Evolutionary conservation across 1,140 invertebrate species (phyloP).

Genomic region (Megalonaias nervosa): DNA sequence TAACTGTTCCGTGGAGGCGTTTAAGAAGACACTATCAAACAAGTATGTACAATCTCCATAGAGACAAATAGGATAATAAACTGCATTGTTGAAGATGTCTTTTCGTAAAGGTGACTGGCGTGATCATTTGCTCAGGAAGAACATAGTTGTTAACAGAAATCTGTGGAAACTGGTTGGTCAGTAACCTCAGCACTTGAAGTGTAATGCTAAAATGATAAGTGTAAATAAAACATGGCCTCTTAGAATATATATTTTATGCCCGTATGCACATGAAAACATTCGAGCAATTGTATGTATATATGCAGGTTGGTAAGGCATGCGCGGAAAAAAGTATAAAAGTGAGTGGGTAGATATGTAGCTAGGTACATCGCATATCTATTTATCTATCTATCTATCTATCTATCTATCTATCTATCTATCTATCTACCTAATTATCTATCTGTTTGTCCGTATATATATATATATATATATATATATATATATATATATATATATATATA

Average conservation of each 20-base stretch:
- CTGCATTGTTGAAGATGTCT: not conserved
- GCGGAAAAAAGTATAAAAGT: not conserved
- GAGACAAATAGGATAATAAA: not conserved
- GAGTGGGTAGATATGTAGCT: not conserved
- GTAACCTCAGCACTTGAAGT: not conserved
- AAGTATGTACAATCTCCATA: not conserved
- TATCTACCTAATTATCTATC: too few species aligned
- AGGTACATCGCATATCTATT: not conserved
- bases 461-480: too few species aligned
- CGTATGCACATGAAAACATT: not conserved
- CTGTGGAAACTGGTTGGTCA: not conserved
- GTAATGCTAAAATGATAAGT: not conserved
- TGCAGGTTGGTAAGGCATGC: not conserved
- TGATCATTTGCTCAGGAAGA: not conserved
- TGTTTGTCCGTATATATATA: too few species aligned
- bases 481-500: too few species aligned
- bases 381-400: not conserved
- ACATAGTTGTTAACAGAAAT: not conserved
- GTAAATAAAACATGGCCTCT: not conserved
- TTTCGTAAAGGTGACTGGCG: not conserved
- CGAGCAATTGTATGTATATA: not conserved
- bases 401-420: too few species aligned
- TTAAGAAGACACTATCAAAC: not conserved
- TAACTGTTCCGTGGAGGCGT: constrained; percentile 5
- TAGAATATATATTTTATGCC: too few species aligned